Evolutionary conservation across 2,113 vertebrate species (phyloP).

Genomic region (Periophthalmus modestus): DNA sequence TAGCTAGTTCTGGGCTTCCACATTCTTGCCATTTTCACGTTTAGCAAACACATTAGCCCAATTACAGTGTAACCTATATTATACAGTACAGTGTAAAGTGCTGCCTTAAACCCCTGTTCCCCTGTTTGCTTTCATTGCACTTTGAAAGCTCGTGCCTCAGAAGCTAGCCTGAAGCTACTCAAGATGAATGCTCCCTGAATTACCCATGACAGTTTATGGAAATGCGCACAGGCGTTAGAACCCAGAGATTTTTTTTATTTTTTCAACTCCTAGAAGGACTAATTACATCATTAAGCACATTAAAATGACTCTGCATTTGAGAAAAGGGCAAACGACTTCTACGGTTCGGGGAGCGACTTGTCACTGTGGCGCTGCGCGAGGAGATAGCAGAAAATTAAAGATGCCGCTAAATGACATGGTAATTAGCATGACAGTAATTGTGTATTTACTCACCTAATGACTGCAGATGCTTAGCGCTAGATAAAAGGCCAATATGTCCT

Average conservation of each 20-base stretch:
- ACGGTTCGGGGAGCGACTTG: slow-evolving; percentile 44
- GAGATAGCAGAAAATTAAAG: slow-evolving; percentile 53
- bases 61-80: slow-evolving; percentile 30
- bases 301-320: slow-evolving; percentile 57
- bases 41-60: slow-evolving; percentile 23
- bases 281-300: slow-evolving; percentile 58
- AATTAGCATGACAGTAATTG: slow-evolving; percentile 72
- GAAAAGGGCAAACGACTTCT: slow-evolving; percentile 63
- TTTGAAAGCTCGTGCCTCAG: slow-evolving; percentile 38
- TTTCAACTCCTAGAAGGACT: slow-evolving; percentile 37
- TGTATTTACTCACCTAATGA: slow-evolving; percentile 72
- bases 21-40: slow-evolving; percentile 7
- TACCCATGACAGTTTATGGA: slow-evolving; percentile 46
- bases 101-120: slow-evolving; percentile 12
- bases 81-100: slow-evolving; percentile 21
- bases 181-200: slow-evolving; percentile 42
- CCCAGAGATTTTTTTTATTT: neutral
- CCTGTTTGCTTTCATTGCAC: slow-evolving; percentile 28
- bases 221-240: slow-evolving; percentile 33
- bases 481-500: slow-evolving; percentile 62
- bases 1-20: slow-evolving; percentile 3
- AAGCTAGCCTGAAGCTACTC: slow-evolving; percentile 34
- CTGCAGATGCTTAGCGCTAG: slow-evolving; percentile 67
- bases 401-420: slow-evolving; percentile 57
- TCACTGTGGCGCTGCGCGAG: slow-evolving; percentile 32